A percentile compares a stretch with the other conserved stretches of the same genome.
phyloP scores from a whole-genome alignment of 2,888 invertebrate species.

The Pristionchus entomophagus region DNA sequence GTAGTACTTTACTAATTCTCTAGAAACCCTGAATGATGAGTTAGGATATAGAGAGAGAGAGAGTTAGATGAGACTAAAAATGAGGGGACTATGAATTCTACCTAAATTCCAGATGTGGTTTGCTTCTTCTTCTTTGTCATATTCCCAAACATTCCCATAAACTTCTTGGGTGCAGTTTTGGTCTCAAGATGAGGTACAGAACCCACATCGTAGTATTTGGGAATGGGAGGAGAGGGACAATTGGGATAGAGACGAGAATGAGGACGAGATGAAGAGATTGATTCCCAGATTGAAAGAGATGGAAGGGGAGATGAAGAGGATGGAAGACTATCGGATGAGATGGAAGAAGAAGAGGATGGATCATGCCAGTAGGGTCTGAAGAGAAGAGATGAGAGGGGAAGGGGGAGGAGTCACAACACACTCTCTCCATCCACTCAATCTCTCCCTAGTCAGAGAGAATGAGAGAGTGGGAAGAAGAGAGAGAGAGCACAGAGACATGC shows the following conservation, averaged over 20 bases:
- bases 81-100: background rate
- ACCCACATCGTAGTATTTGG: conserved; percentile 22
- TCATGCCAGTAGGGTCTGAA: conserved; percentile 41
- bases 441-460: too few species aligned
- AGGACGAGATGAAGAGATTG: conserved; percentile 39
- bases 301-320: conserved; percentile 46
- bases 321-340: conserved; percentile 46
- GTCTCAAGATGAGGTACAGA: background rate
- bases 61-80: background rate
- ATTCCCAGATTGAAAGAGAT: conserved; percentile 43
- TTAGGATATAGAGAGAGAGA: conserved; percentile 17
- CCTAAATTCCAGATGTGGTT: background rate
- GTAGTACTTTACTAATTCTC: background rate
- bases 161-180: background rate
- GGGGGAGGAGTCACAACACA: background rate
- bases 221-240: conserved; percentile 45
- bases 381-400: background rate
- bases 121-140: conserved; percentile 43
- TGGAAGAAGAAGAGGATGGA: conserved; percentile 9
- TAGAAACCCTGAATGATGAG: conserved; percentile 30
- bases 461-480: too few species aligned
- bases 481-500: conserved; percentile 9
- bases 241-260: background rate
- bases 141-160: conserved; percentile 45
- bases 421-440: too few species aligned